A percentile compares a stretch with the other conserved stretches of the same genome.
phyloP scores from a whole-genome alignment of 2,113 vertebrate genomes.

The Pomatostomus ruficeps region DNA sequence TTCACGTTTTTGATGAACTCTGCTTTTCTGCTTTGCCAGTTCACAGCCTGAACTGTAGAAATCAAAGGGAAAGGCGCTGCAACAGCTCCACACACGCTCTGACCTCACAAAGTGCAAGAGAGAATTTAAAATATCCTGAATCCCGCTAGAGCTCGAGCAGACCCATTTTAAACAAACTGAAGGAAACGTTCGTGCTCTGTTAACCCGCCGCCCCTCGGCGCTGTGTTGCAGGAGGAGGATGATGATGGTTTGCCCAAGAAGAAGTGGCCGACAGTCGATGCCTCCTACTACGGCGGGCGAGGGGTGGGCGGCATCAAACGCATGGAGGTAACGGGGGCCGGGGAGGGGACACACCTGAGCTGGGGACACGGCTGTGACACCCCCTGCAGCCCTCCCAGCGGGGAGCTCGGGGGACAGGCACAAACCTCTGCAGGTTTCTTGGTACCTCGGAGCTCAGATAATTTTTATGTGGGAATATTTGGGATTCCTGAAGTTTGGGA shows the following conservation, averaged over 20 bases:
- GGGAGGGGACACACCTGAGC: background rate
- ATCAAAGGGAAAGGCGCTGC: background rate
- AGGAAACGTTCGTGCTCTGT: background rate
- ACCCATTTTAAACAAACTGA: background rate
- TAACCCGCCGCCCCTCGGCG: background rate
- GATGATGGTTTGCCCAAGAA: constrained; percentile 89
- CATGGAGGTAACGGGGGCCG: constrained; percentile 84
- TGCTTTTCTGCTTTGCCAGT: constrained; percentile 32
- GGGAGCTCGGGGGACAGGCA: background rate
- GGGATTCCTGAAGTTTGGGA: background rate
- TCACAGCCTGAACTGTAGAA: background rate
- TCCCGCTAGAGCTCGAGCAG: rapidly evolving
- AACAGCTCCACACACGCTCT: background rate
- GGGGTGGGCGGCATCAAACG: constrained; percentile 97
- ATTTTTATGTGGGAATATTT: background rate
- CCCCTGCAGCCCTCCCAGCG: background rate
- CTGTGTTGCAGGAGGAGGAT: constrained; percentile 77
- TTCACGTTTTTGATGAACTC: constrained; percentile 42
- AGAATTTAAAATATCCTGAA: background rate
- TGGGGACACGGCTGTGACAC: background rate
- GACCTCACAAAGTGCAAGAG: background rate
- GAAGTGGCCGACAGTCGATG: constrained; percentile 88
- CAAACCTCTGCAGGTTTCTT: background rate
- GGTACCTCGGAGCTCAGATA: background rate
- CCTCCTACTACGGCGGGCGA: constrained; percentile 94